Evolutionary conservation across 2,888 invertebrate species (phyloP), one percentile per base, ranked within the genome.

Genomic region (Busseola fusca): DNA sequence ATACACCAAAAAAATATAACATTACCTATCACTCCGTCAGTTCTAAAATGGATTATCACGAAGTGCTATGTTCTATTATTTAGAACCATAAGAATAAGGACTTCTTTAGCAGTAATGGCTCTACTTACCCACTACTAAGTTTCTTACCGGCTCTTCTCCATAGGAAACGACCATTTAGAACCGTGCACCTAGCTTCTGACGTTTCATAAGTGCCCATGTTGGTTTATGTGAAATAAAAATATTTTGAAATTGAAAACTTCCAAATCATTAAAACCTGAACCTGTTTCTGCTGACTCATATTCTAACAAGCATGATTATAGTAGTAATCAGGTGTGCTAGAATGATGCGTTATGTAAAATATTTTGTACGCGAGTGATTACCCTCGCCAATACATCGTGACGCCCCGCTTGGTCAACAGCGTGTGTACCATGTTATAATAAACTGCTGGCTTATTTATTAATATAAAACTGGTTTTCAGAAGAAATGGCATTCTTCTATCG

Each of bases 381-480:
- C 75, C 64, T 58, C 77, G 69, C 62, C 82, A 84, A 84, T 80
- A 85, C 72, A 76, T 81, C 82, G 89, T 86, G 89, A 90, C 90
- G 89, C 66, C 86, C 89, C 74, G 71, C 69, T 64, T 74, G 66
- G 74, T 71, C 58, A 74, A 63, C 68, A 64, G 74, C 60, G 34
- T 82, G 58, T 74, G 64, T 69, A 30, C 64, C 64, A 58, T 60
- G 84, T 25, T 69, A 69, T 62, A 67, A 40, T 56, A 52, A 63
- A 60, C 48, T 68, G 56, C 16, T 12, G 56, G 12, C 34, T 63
- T 79, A 80, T 62, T 58, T 52, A 48, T 79, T 48, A n/a, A 52
- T 59, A 40, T 56, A 12, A 30, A 62, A 54, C 57, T 27, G 7
- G 70, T 66, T 64, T 54, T 18, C 0, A 72, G 18, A 40, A 18